Evolutionary conservation across 2,113 vertebrate genomes (phyloP).

Genomic region (Ochotona princeps): DNA sequence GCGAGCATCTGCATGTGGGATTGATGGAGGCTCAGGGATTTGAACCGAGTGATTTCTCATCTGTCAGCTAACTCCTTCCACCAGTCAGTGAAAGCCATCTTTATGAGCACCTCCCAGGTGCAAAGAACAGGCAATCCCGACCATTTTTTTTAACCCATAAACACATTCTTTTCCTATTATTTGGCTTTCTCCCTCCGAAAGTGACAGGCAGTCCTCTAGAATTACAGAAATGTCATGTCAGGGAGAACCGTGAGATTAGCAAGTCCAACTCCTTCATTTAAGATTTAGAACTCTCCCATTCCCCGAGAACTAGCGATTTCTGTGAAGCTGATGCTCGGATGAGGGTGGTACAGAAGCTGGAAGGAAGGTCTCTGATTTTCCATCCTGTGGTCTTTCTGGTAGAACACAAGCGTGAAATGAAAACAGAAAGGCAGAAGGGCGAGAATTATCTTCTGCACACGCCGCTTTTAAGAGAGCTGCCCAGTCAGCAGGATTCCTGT

Average conservation of each 20-base stretch:
- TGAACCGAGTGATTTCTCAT: not conserved
- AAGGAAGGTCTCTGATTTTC: not conserved
- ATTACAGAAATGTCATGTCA: slow-evolving; percentile 37
- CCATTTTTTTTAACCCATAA: not conserved
- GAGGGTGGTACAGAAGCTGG: not conserved
- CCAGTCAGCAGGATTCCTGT: not conserved
- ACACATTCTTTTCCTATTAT: slow-evolving; percentile 17
- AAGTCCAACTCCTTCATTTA: slow-evolving; percentile 23
- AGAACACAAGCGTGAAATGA: not conserved
- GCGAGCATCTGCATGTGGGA: not conserved
- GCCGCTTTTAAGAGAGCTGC: not conserved
- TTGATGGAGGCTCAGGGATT: not conserved
- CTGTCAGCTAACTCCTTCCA: not conserved
- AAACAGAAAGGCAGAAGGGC: not conserved
- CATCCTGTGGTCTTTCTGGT: not conserved
- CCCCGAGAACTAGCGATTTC: not conserved
- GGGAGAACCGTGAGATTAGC: not conserved
- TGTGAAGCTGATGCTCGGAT: not conserved
- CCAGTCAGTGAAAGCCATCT: not conserved
- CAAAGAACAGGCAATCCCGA: not conserved
- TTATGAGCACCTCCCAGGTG: not conserved
- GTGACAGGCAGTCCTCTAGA: not conserved
- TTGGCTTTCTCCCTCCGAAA: slow-evolving; percentile 19
- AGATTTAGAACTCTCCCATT: not conserved
- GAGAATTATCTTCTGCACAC: not conserved